Percentiles rank a stretch among this genome's conserved stretches.
Evolutionary conservation across 2,888 invertebrate species (phyloP).

Genomic region (Parochlus steinenii): DNA sequence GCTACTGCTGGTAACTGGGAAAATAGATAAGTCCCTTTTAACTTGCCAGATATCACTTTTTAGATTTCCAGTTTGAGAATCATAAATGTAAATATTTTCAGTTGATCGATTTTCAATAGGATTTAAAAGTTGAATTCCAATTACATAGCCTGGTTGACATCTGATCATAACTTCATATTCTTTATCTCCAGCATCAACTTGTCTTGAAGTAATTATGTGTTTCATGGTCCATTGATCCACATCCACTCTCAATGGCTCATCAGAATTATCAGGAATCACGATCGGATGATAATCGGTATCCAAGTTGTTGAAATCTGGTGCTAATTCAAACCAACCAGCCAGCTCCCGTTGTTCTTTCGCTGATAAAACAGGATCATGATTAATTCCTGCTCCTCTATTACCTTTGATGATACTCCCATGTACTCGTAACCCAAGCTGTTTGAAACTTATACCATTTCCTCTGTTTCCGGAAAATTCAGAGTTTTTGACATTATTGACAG

Average conservation of each 20-base stretch:
- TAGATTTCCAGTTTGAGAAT: slow-evolving; percentile 49
- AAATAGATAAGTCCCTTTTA: slow-evolving; percentile 68
- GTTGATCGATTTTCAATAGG: slow-evolving; percentile 78
- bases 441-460: slow-evolving; percentile 79
- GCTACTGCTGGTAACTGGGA: slow-evolving; percentile 76
- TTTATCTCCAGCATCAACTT: slow-evolving; percentile 37
- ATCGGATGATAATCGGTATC: slow-evolving; percentile 61
- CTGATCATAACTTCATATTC: slow-evolving; percentile 41
- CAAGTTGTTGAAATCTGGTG: slow-evolving; percentile 43
- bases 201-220: slow-evolving; percentile 58
- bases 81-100: slow-evolving; percentile 65
- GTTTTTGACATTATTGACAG: slow-evolving; percentile 64
- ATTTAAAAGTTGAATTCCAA: slow-evolving; percentile 79
- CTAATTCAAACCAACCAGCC: slow-evolving; percentile 76
- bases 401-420: slow-evolving; percentile 63
- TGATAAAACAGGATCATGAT: slow-evolving; percentile 78
- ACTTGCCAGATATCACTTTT: slow-evolving; percentile 58
- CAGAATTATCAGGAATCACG: slow-evolving; percentile 52
- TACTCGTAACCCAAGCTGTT: slow-evolving; percentile 70
- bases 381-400: slow-evolving; percentile 74
- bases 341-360: slow-evolving; percentile 76
- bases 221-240: slow-evolving; percentile 59
- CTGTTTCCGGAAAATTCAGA: slow-evolving; percentile 71
- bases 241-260: slow-evolving; percentile 40
- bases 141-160: slow-evolving; percentile 67